Evolutionary conservation across 2,888 invertebrate genomes (phyloP), one percentile per base, ranked within the genome.

Genomic region (Pegoplata infirma): DNA sequence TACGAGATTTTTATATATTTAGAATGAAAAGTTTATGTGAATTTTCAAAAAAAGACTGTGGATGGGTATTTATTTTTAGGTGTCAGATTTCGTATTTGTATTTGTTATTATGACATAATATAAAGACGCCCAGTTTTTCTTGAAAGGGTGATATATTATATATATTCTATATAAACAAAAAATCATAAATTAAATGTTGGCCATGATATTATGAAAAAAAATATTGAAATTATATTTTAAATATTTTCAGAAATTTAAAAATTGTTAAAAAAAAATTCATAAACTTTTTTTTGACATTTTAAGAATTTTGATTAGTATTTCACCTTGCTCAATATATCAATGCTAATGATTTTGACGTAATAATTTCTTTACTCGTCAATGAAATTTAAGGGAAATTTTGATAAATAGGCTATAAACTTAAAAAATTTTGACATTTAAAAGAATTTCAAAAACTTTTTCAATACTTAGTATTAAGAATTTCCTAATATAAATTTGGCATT

Each of bases 81-180:
- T 76, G 63, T 76, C 75, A 44, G 56, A 76, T 76, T 76, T 76
- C 75, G 28, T 51, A 32, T 61, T 23, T 55, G 61, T 68, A 32
- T 61, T 61, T 21, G 40, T 49, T 58, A 49, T 69, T 69, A 76
- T 64, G 68, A 69, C 68, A 76, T 51, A 44, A 49, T 47, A 59
- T 16, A 44, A 59, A 21, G 23, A 64, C 51, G 64, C 51, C 63
- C 51, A 36, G 49, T 36, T 36, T 36, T 21, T 23, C n/a, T 47
- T 14, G 2, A 32, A 46, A 56, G 16, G 49, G 23, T 8, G 21
- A n/a, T n/a, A n/a, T n/a, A n/a, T n/a, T n/a, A n/a, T n/a, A n/a
- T n/a, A n/a, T n/a, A n/a, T n/a, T n/a, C n/a, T 32, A 47, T 61
- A 12, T 8, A 32, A n/a, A 40, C 14, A 40, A 5, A 40, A 40